phyloP scores from a whole-genome alignment of 1,140 invertebrate genomes.

The Drosophila pectinifera region DNA sequence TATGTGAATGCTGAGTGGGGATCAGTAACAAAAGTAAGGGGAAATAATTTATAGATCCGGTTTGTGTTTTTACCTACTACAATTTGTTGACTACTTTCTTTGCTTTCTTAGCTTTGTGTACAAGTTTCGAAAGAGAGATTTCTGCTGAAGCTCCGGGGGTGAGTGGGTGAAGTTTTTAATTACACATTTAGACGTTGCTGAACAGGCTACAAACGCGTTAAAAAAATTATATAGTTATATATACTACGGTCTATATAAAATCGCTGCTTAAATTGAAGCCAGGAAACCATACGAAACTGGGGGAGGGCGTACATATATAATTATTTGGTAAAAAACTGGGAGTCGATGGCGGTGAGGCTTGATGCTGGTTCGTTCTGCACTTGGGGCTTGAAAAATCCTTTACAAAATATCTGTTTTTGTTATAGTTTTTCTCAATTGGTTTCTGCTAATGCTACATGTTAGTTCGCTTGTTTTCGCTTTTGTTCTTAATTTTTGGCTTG shows the following conservation, averaged over 20 bases:
- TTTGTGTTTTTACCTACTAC: neutral
- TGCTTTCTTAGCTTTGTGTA: neutral
- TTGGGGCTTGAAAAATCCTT: slow-evolving; percentile 54
- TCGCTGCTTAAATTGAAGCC: slow-evolving; percentile 4
- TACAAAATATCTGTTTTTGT: slow-evolving; percentile 59
- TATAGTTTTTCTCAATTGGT: slow-evolving; percentile 17
- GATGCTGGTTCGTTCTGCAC: slow-evolving; percentile 6
- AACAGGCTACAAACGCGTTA: slow-evolving; percentile 10
- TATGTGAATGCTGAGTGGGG: slow-evolving; percentile 23
- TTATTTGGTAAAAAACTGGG: slow-evolving; percentile 3
- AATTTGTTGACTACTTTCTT: slow-evolving; percentile 7
- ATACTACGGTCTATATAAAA: neutral
- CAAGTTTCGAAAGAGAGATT: neutral
- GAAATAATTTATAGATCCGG: slow-evolving; percentile 2
- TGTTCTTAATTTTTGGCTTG: slow-evolving; percentile 28
- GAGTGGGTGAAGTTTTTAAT: slow-evolving; percentile 3
- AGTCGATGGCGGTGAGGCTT: slow-evolving; percentile 23
- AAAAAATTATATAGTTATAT: slow-evolving; percentile 14
- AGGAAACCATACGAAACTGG: slow-evolving; percentile 23
- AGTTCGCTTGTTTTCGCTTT: slow-evolving; percentile 17
- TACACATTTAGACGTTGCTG: neutral
- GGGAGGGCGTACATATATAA: neutral
- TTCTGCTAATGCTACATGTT: slow-evolving; percentile 24
- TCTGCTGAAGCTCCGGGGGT: slow-evolving; percentile 19
- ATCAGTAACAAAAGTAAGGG: slow-evolving; percentile 1